Evolutionary conservation across 2,113 vertebrate species (phyloP).

Genomic region (Silurus asotus): DNA sequence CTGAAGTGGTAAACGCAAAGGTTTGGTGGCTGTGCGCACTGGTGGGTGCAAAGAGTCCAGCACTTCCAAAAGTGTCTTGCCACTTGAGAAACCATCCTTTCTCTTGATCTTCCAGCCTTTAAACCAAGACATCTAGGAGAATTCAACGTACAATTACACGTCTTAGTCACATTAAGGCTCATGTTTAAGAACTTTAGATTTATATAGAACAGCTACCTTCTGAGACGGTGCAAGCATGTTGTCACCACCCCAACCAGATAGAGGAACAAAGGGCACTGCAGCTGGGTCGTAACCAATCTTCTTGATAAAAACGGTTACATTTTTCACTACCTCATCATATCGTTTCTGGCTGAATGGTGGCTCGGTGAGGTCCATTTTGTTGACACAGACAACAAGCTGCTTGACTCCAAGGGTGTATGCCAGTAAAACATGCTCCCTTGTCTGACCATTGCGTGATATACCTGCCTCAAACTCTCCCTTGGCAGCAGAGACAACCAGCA

Average conservation of each 20-base stretch:
- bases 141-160: not conserved
- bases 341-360: slow-evolving; percentile 76
- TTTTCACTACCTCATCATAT: slow-evolving; percentile 73
- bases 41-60: slow-evolving; percentile 75
- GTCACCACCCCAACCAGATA: slow-evolving; percentile 79
- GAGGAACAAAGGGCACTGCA: slow-evolving; percentile 71
- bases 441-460: slow-evolving; percentile 77
- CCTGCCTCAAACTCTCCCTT: slow-evolving; percentile 77
- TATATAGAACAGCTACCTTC: slow-evolving; percentile 60
- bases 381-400: slow-evolving; percentile 79
- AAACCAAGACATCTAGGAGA: slow-evolving; percentile 77
- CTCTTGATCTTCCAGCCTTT: slow-evolving; percentile 76
- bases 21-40: slow-evolving; percentile 73
- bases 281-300: slow-evolving; percentile 75
- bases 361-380: slow-evolving; percentile 80
- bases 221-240: slow-evolving; percentile 74
- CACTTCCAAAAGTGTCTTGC: slow-evolving; percentile 76
- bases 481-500: slow-evolving; percentile 74
- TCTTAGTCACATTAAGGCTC: not conserved
- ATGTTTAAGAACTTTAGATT: not conserved
- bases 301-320: slow-evolving; percentile 72
- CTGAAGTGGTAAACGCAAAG: slow-evolving; percentile 76
- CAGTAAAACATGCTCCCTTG: slow-evolving; percentile 73
- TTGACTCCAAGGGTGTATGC: slow-evolving; percentile 79
- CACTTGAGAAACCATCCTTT: slow-evolving; percentile 65